Evolutionary conservation across 2,888 invertebrate genomes (phyloP).

Genomic region (Seira sanloemensis): DNA sequence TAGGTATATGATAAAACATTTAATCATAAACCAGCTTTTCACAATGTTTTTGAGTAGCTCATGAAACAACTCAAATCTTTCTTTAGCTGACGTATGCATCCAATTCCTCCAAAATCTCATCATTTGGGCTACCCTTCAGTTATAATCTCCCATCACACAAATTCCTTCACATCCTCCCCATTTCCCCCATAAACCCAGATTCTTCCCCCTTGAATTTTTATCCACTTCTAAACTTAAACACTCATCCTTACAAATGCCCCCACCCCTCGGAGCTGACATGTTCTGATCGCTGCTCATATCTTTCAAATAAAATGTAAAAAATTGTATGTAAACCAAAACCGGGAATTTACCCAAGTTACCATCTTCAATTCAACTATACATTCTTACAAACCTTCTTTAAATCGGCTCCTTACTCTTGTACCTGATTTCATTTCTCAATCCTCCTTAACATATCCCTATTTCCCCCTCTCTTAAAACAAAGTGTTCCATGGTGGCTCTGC

Average conservation of each 20-base stretch:
- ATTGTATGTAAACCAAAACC: neutral
- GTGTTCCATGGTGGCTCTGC: conserved; percentile 8
- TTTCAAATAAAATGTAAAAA: neutral
- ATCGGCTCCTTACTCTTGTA: neutral
- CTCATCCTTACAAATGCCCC: too few species aligned
- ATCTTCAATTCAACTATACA: neutral
- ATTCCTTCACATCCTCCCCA: too few species aligned
- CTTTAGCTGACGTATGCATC: neutral
- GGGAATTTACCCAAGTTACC: neutral
- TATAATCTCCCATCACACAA: neutral
- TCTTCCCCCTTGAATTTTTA: too few species aligned
- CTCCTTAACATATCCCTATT: too few species aligned
- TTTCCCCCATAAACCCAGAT: too few species aligned
- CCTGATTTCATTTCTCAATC: neutral
- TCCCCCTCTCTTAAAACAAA: neutral
- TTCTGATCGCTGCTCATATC: too few species aligned
- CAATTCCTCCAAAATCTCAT: neutral
- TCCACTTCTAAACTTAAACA: too few species aligned
- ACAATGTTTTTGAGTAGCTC: neutral
- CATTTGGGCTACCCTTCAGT: neutral
- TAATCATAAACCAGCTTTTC: neutral
- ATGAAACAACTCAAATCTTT: neutral
- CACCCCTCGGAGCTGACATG: too few species aligned
- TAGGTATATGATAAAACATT: too few species aligned
- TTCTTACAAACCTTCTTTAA: neutral